Percentiles rank a stretch among this genome's conserved stretches.
phyloP scores from a whole-genome alignment of 1,140 invertebrate genomes.

The Cydia fagiglandana region DNA sequence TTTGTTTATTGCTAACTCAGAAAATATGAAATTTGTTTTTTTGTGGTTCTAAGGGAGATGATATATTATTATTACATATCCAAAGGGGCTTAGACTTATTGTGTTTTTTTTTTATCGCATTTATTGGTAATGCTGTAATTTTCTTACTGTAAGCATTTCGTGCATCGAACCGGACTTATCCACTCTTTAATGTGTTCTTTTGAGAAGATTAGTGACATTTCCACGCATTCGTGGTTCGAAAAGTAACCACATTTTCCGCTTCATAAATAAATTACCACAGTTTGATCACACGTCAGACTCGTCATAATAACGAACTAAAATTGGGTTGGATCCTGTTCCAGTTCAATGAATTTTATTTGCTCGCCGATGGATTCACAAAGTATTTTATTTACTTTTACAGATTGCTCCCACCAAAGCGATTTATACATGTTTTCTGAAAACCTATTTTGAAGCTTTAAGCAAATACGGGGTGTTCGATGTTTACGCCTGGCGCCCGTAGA shows the following conservation, averaged over 20 bases:
- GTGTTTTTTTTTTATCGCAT: too few relatives aligned
- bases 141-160: too few relatives aligned
- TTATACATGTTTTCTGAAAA: constrained; percentile 10
- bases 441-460: constrained; percentile 19
- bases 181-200: too few relatives aligned
- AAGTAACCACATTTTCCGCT: constrained; percentile 2
- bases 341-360: constrained; percentile 18
- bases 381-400: constrained; percentile 28
- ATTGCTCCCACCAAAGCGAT: constrained; percentile 23
- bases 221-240: neutral
- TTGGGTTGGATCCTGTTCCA: constrained; percentile 1
- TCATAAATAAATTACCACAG: neutral
- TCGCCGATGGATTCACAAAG: constrained; percentile 13
- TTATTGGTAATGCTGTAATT: too few relatives aligned
- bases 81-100: too few relatives aligned
- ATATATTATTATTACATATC: too few relatives aligned
- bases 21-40: too few relatives aligned
- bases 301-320: constrained; percentile 25
- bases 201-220: neutral
- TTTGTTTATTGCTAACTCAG: too few relatives aligned
- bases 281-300: constrained; percentile 20
- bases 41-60: too few relatives aligned
- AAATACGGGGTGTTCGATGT: neutral
- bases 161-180: too few relatives aligned
- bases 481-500: neutral